phyloP scores from a whole-genome alignment of 2,888 invertebrate genomes.

The Thera obeliscata region DNA sequence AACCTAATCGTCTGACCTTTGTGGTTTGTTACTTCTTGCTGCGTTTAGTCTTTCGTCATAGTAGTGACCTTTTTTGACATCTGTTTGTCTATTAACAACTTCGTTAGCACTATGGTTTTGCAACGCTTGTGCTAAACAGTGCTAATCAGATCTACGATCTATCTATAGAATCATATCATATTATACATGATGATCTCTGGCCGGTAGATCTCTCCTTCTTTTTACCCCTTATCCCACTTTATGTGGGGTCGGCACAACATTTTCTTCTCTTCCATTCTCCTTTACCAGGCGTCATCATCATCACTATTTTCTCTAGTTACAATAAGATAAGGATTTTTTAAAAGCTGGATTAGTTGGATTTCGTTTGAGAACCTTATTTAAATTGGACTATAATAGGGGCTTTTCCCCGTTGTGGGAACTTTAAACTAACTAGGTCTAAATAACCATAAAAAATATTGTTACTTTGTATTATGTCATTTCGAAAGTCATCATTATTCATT shows the following conservation, averaged over 20 bases:
- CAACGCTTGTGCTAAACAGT: slow-evolving; percentile 3
- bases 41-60: slow-evolving; percentile 11
- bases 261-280: too few relatives aligned
- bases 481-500: slow-evolving; percentile 8
- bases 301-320: background rate
- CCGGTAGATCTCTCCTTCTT: too few relatives aligned
- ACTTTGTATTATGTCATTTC: slow-evolving; percentile 13
- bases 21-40: slow-evolving; percentile 9
- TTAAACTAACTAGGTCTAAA: background rate
- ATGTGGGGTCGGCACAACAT: too few relatives aligned
- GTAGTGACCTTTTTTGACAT: slow-evolving; percentile 19
- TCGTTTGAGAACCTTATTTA: background rate
- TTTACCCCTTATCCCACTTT: too few relatives aligned
- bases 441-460: slow-evolving; percentile 14
- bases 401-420: slow-evolving; percentile 7
- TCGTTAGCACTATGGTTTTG: slow-evolving; percentile 5
- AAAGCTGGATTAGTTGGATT: background rate
- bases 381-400: background rate
- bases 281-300: too few relatives aligned
- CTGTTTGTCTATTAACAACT: slow-evolving; percentile 14
- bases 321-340: background rate
- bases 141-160: background rate
- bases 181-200: too few relatives aligned
- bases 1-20: slow-evolving; percentile 22
- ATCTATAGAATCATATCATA: too few relatives aligned